Conservation (phyloP, 2,888 invertebrate species). For the Gymnocheta viridis region DNA sequence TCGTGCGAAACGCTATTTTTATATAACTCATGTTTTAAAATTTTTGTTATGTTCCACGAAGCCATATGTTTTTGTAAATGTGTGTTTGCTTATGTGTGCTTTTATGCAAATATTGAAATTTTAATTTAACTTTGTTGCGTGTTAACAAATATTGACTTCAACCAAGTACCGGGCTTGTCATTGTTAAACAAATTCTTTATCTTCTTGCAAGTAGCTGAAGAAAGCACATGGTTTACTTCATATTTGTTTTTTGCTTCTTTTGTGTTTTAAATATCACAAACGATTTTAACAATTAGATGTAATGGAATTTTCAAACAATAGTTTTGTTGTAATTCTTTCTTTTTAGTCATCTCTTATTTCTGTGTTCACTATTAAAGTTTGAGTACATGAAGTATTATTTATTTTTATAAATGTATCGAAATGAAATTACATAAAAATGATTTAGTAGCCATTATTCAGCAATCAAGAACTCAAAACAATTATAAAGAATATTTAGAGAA, state of each 20-base stretch:
- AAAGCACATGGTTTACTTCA: not conserved
- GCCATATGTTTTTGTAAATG: not conserved
- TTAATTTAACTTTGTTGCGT: conserved; percentile 67
- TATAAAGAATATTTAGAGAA: no score
- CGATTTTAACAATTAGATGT: conserved; percentile 20
- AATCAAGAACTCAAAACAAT: no score
- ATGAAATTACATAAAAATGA: no score
- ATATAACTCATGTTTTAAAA: not conserved
- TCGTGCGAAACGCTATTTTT: not conserved
- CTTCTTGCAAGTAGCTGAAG: not conserved
- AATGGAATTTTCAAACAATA: not conserved
- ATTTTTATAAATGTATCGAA: no score
- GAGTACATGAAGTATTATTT: no score
- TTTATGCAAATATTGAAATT: conserved; percentile 61
- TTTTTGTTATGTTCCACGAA: not conserved
- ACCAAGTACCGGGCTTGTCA: conserved; percentile 14
- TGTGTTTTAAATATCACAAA: not conserved
- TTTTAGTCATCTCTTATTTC: not conserved
- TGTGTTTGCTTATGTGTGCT: not conserved
- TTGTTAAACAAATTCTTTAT: conserved; percentile 25
- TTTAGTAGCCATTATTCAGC: no score
- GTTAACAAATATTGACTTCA: conserved; percentile 59
- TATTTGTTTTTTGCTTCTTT: not conserved
- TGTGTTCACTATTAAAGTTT: not conserved
- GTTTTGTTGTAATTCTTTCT: not conserved